Evolutionary conservation across 2,888 invertebrate species (phyloP), one percentile per base, ranked within the genome.

Genomic region (Lissocephala sabroskyi): DNA sequence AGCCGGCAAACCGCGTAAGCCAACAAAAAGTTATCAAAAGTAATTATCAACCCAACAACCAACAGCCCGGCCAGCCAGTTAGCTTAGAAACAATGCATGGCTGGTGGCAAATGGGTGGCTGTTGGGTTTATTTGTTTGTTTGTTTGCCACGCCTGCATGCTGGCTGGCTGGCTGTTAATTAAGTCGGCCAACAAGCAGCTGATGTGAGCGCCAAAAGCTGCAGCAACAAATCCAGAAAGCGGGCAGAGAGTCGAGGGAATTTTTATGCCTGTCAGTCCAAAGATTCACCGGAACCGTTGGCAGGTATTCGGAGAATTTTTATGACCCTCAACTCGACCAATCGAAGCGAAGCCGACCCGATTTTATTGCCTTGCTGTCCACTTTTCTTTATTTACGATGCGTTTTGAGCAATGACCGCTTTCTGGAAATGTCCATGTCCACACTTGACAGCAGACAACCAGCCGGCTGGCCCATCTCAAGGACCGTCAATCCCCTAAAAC

Each of bases 11-110:
- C 62, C 61, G 52, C 59, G 62, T 35, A 45, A 54, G 40, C 62
- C 53, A 49, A 57, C 49, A 55, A 45, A 35, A 56, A 75, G 67
- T 71, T 75, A 68, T 68, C 76, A 71, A 71, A 75, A 68, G 67
- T 68, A 68, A 68, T 68, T 68, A 68, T 68, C 76, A 75, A 54
- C 39, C 49, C 54, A 56, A 19, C n/a, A 59, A 44, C 28, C 44
- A 45, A 39, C 48, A 46, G 33, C 10, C 30, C 11, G 40, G 36
- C 29, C 7, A 56, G 42, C 45, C 39, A 43, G 48, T 47, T 62
- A 50, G 47, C 49, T 29, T 30, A 35, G n/a, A 33, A 35, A 35
- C 35, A 35, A 35, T n/a, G n/a, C n/a, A n/a, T n/a, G n/a, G n/a
- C n/a, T n/a, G n/a, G n/a, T n/a, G n/a, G n/a, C n/a, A n/a, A n/a